These are phyloP conservation scores for Drosophila eugracilis DNA, from an alignment of 1,140 invertebrate species.

Conservation along the genomic window DNA sequence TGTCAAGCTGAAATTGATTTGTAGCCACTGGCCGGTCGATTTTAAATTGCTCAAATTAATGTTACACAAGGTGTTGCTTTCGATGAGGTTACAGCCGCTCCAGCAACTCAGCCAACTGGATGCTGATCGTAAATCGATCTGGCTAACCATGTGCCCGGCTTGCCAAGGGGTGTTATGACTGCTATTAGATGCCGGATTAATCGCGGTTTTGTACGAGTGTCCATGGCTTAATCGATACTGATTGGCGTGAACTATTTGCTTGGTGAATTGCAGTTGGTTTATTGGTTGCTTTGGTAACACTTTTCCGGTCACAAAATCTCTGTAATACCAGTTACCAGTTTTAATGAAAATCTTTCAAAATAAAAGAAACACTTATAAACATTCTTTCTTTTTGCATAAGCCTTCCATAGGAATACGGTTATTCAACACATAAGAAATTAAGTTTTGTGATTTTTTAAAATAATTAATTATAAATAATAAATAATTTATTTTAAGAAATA, in stretches of 20 bases:
- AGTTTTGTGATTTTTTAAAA: no score
- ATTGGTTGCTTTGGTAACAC: background rate
- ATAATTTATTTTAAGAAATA: no score
- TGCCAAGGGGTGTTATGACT: constrained; percentile 45
- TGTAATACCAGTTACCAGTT: no score
- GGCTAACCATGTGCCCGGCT: constrained; percentile 31
- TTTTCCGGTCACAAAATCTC: no score
- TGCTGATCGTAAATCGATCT: constrained; percentile 48
- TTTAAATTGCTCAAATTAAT: constrained; percentile 64
- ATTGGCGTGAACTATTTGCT: constrained; percentile 32
- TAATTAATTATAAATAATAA: no score
- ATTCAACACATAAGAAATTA: no score
- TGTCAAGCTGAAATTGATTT: constrained; percentile 83
- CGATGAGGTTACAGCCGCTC: constrained; percentile 41
- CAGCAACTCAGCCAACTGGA: constrained; percentile 13
- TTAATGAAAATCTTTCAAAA: no score
- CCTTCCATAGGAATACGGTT: no score
- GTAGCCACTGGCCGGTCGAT: constrained; percentile 60
- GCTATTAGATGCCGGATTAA: constrained; percentile 50
- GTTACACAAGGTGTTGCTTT: constrained; percentile 60
- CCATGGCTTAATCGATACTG: constrained; percentile 28
- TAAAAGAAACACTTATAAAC: no score
- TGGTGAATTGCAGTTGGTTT: constrained; percentile 7
- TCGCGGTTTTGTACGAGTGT: constrained; percentile 46
- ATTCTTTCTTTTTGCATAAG: no score